Evolutionary conservation across 2,888 invertebrate species (phyloP), one percentile per base, ranked within the genome.

Genomic region (Chydorus sphaericus): DNA sequence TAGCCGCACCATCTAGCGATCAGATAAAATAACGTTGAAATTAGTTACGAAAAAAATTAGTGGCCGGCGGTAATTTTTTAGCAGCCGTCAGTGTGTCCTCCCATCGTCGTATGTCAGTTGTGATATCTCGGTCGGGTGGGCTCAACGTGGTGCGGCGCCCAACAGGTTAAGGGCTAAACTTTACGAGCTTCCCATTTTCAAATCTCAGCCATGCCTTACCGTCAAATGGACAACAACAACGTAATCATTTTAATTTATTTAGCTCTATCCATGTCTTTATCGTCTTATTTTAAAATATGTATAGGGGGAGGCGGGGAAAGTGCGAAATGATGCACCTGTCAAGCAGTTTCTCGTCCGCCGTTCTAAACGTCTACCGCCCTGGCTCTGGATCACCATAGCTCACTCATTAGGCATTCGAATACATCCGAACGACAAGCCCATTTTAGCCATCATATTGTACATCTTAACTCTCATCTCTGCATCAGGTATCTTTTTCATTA

Each of bases 301-400:
- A 14, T 44, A 26, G 3, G 20, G 18, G 26, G 44, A 44, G 26
- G 14, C 44, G 44, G 44, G 28, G 28, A 44, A 44, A 26, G 52
- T 31, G 6, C 23, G 36, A 18, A 52, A 18, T 36, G 55, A 55
- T 23, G 39, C 44, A 16, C 48, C 53, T 7, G 52, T 53, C 11
- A 57, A 57, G 44, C 39, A 52, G 11, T 53, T 44, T 36, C 31
- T 31, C 14, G 44, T 54, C 11, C 58, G 59, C 6, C 66, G 67
- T 57, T 68, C 69, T 2, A 62, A 62, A 16, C 61, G 62, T 14
- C 61, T 69, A 0, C 69, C 70, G 0, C 54, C 57, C n/a, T 68
- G 69, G 67, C 57, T 66, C 7, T 70, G 70, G 70, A 60, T 60
- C 36, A 57, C 66, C 10, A 62, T 70, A 18, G 66, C 67, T 11